phyloP scores from a whole-genome alignment of 2,113 vertebrate genomes.

The Sterna hirundo region DNA sequence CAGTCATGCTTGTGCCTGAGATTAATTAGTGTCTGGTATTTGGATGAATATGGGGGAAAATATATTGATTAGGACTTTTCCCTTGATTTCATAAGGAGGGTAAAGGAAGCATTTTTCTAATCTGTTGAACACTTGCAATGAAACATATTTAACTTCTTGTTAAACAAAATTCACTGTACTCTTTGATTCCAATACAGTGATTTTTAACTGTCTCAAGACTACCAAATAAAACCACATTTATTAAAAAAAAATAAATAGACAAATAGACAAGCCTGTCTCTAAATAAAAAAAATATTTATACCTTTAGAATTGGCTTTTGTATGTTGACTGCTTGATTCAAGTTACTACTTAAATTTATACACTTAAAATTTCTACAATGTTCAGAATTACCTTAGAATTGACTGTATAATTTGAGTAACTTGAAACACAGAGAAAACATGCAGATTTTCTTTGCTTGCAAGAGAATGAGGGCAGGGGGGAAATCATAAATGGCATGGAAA shows the following conservation, averaged over 20 bases:
- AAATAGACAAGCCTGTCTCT: background rate
- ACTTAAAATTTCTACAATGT: background rate
- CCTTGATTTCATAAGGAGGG: background rate
- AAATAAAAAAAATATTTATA: background rate
- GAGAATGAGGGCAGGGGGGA: rapidly evolving
- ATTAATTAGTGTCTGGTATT: background rate
- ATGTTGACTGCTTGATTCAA: background rate
- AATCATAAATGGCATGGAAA: background rate
- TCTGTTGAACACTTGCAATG: background rate
- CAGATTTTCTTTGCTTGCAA: background rate
- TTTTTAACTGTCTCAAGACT: background rate
- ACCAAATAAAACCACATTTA: background rate
- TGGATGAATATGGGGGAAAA: background rate
- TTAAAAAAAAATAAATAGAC: background rate
- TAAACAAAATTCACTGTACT: background rate
- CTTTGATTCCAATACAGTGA: background rate
- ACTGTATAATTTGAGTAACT: background rate
- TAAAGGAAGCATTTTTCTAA: background rate
- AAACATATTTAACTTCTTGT: background rate
- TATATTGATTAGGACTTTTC: background rate
- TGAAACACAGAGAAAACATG: background rate
- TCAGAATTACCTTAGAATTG: background rate
- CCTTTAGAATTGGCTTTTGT: background rate
- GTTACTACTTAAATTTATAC: background rate
- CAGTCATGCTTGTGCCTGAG: background rate